Percentiles rank a stretch among this genome's conserved stretches.
phyloP scores from a whole-genome alignment of 2,888 invertebrate genomes.

The Leptopterna dolabrata region DNA sequence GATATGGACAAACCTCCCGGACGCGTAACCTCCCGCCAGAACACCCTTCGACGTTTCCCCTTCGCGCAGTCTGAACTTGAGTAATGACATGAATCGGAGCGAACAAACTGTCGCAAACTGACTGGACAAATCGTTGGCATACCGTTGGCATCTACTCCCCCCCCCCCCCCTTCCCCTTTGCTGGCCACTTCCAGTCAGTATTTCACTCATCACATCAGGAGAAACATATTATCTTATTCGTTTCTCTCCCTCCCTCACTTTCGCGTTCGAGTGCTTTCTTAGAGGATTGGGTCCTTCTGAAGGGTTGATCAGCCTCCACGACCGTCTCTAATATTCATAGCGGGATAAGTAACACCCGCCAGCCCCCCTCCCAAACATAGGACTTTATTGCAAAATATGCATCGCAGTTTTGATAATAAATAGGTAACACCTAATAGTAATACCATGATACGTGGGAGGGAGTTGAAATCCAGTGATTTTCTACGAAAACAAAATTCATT shows the following conservation, averaged over 20 bases:
- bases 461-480: no score
- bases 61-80: conserved; percentile 36
- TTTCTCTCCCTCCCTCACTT: neutral
- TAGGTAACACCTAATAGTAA: no score
- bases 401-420: no score
- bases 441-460: no score
- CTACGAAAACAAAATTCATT: no score
- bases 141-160: neutral
- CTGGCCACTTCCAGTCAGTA: neutral
- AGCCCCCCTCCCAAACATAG: no score
- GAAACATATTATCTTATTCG: conserved; percentile 34
- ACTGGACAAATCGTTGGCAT: conserved; percentile 50
- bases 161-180: neutral
- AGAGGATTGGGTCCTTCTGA: no score
- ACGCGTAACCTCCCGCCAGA: neutral
- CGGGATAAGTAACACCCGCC: no score
- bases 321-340: no score
- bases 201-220: neutral
- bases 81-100: conserved; percentile 51
- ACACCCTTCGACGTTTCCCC: neutral
- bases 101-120: conserved; percentile 54
- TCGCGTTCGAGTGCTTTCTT: neutral
- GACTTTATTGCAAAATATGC: no score
- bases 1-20: conserved; percentile 13
- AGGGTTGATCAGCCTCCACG: no score